Percentiles rank a stretch among this genome's conserved stretches.
Conservation (phyloP, 2,797 vertebrate genomes). For the Lepus townsendii region DNA sequence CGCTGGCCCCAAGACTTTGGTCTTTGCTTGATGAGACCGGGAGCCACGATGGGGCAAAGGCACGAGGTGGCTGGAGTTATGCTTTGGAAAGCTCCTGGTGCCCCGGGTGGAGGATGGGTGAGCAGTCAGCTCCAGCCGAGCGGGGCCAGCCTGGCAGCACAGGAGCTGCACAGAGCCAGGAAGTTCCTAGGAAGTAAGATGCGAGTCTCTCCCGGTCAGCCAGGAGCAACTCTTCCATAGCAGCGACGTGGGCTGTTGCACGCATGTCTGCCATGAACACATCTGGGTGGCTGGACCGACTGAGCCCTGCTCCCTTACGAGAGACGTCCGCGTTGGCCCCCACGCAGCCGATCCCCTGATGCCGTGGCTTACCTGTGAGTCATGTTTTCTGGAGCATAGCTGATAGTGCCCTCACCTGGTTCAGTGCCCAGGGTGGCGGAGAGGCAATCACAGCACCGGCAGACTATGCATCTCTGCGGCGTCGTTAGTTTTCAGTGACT, state of each 20-base stretch:
- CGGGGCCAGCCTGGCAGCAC: background rate
- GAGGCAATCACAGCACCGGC: slow-evolving; percentile 52
- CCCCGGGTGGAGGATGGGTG: background rate
- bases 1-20: background rate
- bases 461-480: background rate
- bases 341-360: background rate
- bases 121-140: background rate
- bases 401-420: slow-evolving; percentile 36
- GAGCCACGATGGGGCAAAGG: background rate
- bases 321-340: background rate
- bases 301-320: background rate
- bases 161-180: background rate
- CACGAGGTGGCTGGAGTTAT: background rate
- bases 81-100: background rate
- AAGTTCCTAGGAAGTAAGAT: background rate
- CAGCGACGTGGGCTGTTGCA: fast-evolving
- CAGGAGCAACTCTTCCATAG: background rate
- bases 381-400: slow-evolving; percentile 51
- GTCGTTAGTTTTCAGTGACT: slow-evolving; percentile 69
- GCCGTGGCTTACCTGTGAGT: background rate
- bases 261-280: background rate
- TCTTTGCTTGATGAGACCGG: background rate
- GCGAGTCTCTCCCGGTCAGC: background rate
- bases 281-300: background rate
- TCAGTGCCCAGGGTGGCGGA: background rate